Percentiles rank a stretch among this genome's conserved stretches.
Evolutionary conservation across 2,113 vertebrate species (phyloP).

Genomic region (Lophochroa leadbeateri): DNA sequence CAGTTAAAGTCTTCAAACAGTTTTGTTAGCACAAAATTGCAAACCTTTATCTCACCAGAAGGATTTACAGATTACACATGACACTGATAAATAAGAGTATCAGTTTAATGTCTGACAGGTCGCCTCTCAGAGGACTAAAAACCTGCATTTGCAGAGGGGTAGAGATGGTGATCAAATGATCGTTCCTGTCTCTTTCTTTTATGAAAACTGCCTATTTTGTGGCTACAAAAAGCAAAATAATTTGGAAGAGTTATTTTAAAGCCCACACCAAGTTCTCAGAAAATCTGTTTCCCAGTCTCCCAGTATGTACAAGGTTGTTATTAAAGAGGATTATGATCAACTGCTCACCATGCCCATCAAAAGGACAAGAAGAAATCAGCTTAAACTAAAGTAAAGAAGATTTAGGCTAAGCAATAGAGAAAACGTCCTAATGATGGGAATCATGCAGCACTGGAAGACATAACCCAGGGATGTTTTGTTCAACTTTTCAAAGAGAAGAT

Average conservation of each 20-base stretch:
- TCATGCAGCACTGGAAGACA: background rate
- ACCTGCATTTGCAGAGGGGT: background rate
- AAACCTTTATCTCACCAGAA: slow-evolving; percentile 13
- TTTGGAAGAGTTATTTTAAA: background rate
- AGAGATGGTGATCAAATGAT: background rate
- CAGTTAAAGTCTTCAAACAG: background rate
- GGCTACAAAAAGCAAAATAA: background rate
- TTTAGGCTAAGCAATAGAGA: background rate
- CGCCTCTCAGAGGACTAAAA: slow-evolving; percentile 2
- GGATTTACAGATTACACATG: slow-evolving; percentile 27
- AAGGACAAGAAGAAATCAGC: slow-evolving; percentile 46
- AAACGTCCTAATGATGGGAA: background rate
- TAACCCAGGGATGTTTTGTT: background rate
- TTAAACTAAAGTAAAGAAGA: slow-evolving; percentile 55
- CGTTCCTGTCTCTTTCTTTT: background rate
- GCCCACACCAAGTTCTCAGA: background rate
- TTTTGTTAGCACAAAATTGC: slow-evolving; percentile 16
- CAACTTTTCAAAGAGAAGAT: background rate
- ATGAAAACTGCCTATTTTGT: background rate
- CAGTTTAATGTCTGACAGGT: slow-evolving; percentile 19
- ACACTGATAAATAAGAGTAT: slow-evolving; percentile 21
- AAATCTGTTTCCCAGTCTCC: background rate
- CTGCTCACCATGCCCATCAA: background rate
- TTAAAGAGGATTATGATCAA: slow-evolving; percentile 51
- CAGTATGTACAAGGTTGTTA: background rate